Conservation (phyloP, 2,888 invertebrate genomes). For the Eulithis prunata region DNA sequence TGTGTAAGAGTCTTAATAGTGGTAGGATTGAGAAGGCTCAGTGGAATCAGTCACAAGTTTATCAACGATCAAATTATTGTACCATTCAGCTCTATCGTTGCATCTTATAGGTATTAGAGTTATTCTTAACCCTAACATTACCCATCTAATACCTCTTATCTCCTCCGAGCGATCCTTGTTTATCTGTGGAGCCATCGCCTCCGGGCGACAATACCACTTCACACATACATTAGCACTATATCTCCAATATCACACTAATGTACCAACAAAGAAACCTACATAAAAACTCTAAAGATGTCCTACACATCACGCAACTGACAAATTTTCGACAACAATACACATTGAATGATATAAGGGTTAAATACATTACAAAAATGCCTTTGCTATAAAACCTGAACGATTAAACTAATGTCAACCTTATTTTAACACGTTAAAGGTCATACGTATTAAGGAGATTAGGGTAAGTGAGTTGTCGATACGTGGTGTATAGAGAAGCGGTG, state of each 20-base stretch:
- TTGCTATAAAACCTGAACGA: constrained; percentile 7
- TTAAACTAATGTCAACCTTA: constrained; percentile 46
- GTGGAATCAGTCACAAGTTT: constrained; percentile 8
- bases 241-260: constrained; percentile 70
- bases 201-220: constrained; percentile 49
- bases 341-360: constrained; percentile 76
- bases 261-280: constrained; percentile 58
- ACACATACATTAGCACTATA: constrained; percentile 61
- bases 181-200: constrained; percentile 21
- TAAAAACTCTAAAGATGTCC: constrained; percentile 55
- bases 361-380: constrained; percentile 57
- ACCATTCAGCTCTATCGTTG: constrained; percentile 16
- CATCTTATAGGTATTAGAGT: constrained; percentile 4
- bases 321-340: constrained; percentile 76
- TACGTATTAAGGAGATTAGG: constrained; percentile 39
- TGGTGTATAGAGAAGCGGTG: constrained; percentile 75
- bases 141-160: constrained; percentile 24
- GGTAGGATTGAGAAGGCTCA: background rate
- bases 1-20: background rate
- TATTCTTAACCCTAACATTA: constrained; percentile 12
- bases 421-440: constrained; percentile 24
- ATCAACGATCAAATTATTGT: constrained; percentile 23
- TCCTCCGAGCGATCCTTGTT: constrained; percentile 8
- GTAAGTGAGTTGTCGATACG: constrained; percentile 59
- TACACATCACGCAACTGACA: constrained; percentile 79